Evolutionary conservation across 2,888 invertebrate genomes (phyloP), one percentile per base, ranked within the genome.

Genomic region (Gonocerus acuteangulatus): DNA sequence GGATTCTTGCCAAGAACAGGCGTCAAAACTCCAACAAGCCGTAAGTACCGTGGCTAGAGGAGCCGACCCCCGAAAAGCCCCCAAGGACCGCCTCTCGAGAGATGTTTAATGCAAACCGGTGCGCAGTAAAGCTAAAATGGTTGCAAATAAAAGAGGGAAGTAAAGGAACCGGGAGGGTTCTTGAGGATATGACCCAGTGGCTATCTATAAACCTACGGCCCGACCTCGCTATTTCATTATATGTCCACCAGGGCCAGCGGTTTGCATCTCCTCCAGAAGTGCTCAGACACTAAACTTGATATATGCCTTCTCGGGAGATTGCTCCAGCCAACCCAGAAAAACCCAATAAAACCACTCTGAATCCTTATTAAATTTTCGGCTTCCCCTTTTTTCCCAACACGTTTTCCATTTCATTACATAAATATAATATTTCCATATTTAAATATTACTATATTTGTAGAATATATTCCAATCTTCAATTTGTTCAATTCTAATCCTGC

Each of bases 101-200:
- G 54, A 54, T 54, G 54, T 54, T 54, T 54, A 54, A 54, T 54
- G 54, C 54, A 54, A 54, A 54, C 39, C 54, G 54, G 54, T 54
- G 54, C 54, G 54, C 54, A 42, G 36, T 54, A 54, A 54, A 54
- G 54, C 54, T 54, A 54, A 54, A 54, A 54, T 54, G 54, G 54
- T 54, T 42, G 54, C 39, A 54, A 54, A 54, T 54, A 54, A 54
- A 54, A 54, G 54, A 42, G 54, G 54, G 54, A 54, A 54, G 54
- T 54, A 54, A 54, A 54, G 4, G 19, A n/a, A 19, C n/a, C 9
- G 18, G 18, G 42, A 42, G 51, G 34, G 27, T 27, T 9, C 27
- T n/a, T 11, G 32, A 6, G 54, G 54, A 54, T 54, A 54, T 54
- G 54, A 54, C 39, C 39, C 32, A 34, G 51, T 51, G 32, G 19